Base-by-base conservation (phyloP, 1,140 invertebrate genomes). In the Drosophila jambulina region DNA sequence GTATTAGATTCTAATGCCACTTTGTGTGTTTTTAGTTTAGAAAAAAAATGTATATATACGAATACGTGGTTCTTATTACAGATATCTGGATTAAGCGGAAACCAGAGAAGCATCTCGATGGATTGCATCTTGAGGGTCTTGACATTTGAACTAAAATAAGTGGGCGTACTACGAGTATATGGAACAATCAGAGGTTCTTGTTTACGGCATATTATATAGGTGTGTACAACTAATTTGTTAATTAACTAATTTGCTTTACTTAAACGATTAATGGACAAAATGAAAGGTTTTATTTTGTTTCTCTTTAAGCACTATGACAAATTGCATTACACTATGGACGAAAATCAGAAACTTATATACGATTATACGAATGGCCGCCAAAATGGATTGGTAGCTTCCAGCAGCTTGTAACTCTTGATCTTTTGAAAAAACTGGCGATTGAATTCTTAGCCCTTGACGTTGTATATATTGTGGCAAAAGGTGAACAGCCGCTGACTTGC, bases 181-280 rank as follows among this genome's bases (percentile, higher is more conserved):
- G 63, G 67, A 70, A 70, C 67, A 68, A 56, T 70, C 53, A 67
- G 48, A 54, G 49, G 25, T 65, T 42, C 34, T 54, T 56, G 21
- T 49, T 65, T 32, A 48, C 36, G 21, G 64, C 64, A 27, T 68
- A 46, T 67, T 15, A 21, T 69, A 48, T 43, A 27, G 59, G 64
- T 68, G 32, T 70, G 46, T 57, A 71, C 70, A 74, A 72, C 70
- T 74, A 74, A 83, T 78, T 86, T 67, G 32, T 74, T 74, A 87
- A 86, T 86, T 87, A 87, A 87, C 82, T 86, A 86, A 87, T 87
- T 70, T 85, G 78, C 48, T 85, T 85, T 86, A 85, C 82, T 85
- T 85, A 85, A 75, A 62, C 57, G 75, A 70, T 86, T 82, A 82
- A 59, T 85, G 82, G 78, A 84, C 82, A 81, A 84, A 83, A 63